Conservation (phyloP, 2,113 vertebrate genomes). For the Pontoporia blainvillei region DNA sequence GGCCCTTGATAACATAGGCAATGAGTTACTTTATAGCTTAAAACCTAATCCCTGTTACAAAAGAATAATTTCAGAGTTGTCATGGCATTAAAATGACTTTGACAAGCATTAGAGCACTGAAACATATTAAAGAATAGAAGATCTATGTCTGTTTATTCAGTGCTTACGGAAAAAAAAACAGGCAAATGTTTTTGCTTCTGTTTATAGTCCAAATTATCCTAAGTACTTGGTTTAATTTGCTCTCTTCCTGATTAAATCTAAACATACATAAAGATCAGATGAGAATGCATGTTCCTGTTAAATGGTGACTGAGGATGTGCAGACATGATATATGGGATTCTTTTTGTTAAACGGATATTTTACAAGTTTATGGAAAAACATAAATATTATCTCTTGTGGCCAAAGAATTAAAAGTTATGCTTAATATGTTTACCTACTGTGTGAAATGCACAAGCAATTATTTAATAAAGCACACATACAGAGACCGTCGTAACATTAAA, state of each 20-base stretch:
- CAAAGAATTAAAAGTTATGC: background rate
- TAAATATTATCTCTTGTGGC: background rate
- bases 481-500: background rate
- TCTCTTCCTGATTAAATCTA: conserved; percentile 19
- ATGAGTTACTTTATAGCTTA: background rate
- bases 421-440: background rate
- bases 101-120: background rate
- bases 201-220: conserved; percentile 7
- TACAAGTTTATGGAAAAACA: background rate
- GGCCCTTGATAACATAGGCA: background rate
- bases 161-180: background rate
- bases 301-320: background rate
- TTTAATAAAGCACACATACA: background rate
- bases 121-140: background rate
- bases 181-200: background rate
- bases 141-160: background rate
- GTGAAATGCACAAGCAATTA: background rate
- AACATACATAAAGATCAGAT: background rate
- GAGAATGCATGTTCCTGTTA: background rate
- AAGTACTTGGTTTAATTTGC: conserved; percentile 6
- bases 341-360: background rate
- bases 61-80: conserved; percentile 25
- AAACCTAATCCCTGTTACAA: background rate
- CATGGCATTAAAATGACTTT: background rate
- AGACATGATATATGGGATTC: background rate